Evolutionary conservation across 2,113 vertebrate species (phyloP), one percentile per base, ranked within the genome.

Genomic region (Uria aalge): DNA sequence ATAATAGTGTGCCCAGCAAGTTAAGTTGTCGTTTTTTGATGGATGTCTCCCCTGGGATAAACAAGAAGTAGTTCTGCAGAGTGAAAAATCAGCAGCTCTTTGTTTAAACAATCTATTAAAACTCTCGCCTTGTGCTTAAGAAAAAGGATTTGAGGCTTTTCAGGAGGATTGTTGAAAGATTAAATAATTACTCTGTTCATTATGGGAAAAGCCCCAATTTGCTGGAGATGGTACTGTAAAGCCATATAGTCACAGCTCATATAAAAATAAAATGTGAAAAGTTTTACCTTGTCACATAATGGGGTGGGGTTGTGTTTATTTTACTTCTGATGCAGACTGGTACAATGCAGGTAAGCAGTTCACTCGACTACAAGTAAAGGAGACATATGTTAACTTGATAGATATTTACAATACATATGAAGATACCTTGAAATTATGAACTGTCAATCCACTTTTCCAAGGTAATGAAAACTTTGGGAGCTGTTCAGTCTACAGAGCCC

Each of bases 31-130:
- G 1, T 82, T 83, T 66, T 73, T 83, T 90, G 85, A 92, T 48
- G 75, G 77, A 95, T 93, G 45, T 75, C 40, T 96, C 91, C 57
- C 77, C 17, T 82, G 78, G 48, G 96, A 78, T 96, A 95, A 93
- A 81, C 79, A 93, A 94, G 53, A 43, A 74, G 73, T 84, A 89
- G 72, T 59, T 93, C 68, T 72, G 45, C 62, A 66, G 53, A 92
- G 77, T 3, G 4, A 76, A 77, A 95, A 92, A 71, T 79, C 84
- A 92, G 52, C 88, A 91, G 84, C 32, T 88, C 79, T 93, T 89
- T 89, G 94, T 89, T 94, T 94, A 92, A 91, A 88, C 55, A 85
- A 4, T 57, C 77, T 88, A 45, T 60, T 94, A 64, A 88, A 95
- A 75, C 32, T 75, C 47, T 53, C 91, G 83, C 57, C 40, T 73